Percentiles rank a stretch among this genome's conserved stretches.
Conservation (phyloP, 2,888 invertebrate species). For the Drosophila atroscutellata region DNA sequence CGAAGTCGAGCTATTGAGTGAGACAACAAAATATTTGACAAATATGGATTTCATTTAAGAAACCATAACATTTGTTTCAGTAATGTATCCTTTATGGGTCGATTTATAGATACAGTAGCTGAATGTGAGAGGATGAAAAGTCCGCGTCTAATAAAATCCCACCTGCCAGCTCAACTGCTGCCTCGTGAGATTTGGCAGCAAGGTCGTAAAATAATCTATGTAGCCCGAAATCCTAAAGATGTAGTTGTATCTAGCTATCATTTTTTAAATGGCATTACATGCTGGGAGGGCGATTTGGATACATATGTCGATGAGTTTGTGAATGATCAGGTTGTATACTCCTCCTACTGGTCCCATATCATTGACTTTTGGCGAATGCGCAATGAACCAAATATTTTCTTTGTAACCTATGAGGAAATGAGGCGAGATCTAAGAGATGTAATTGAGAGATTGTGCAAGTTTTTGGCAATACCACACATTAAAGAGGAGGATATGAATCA, state of each 20-base stretch:
- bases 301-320: slow-evolving; percentile 71
- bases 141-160: slow-evolving; percentile 67
- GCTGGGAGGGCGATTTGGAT: slow-evolving; percentile 86
- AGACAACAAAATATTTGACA: slow-evolving; percentile 13
- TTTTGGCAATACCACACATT: slow-evolving; percentile 36
- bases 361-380: slow-evolving; percentile 75
- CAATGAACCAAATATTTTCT: slow-evolving; percentile 64
- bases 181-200: slow-evolving; percentile 61
- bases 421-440: slow-evolving; percentile 56
- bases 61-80: background rate
- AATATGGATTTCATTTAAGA: background rate
- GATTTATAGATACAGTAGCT: background rate
- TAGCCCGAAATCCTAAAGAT: slow-evolving; percentile 93
- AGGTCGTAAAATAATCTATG: slow-evolving; percentile 88
- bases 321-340: slow-evolving; percentile 20
- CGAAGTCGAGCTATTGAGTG: slow-evolving; percentile 55
- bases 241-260: slow-evolving; percentile 92
- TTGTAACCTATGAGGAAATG: slow-evolving; percentile 76
- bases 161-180: slow-evolving; percentile 64
- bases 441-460: slow-evolving; percentile 40
- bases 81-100: background rate
- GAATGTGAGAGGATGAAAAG: slow-evolving; percentile 20
- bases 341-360: slow-evolving; percentile 65
- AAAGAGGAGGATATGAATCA: slow-evolving; percentile 28
- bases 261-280: slow-evolving; percentile 87